Evolutionary conservation across 2,113 vertebrate genomes (phyloP).

Genomic region (Chaenogobius annularis): DNA sequence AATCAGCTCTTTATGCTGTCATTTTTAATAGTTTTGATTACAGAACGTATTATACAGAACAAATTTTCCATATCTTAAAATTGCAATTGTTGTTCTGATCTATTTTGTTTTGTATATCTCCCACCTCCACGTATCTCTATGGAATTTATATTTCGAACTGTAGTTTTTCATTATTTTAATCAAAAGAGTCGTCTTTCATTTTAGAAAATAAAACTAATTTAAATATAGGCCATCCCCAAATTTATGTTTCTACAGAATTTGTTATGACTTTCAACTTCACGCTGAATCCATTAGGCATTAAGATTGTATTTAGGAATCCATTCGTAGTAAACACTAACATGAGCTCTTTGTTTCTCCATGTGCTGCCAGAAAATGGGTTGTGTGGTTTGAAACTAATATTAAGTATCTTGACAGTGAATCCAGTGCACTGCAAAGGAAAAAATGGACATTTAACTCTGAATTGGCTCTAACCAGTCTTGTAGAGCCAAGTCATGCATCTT

Average conservation of each 20-base stretch:
- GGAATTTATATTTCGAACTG: too few species aligned
- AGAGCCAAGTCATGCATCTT: neutral
- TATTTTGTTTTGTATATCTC: too few species aligned
- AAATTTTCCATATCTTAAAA: too few species aligned
- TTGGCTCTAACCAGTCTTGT: neutral
- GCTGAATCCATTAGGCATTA: constrained; percentile 23
- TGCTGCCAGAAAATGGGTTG: constrained; percentile 15
- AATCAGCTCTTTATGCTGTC: too few species aligned
- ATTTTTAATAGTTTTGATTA: too few species aligned
- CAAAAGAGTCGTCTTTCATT: too few species aligned
- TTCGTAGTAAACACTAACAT: neutral
- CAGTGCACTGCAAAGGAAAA: neutral
- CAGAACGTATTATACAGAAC: too few species aligned
- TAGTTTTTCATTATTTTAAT: too few species aligned
- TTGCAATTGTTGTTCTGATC: too few species aligned
- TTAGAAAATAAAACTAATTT: too few species aligned
- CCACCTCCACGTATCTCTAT: too few species aligned
- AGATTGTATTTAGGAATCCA: constrained; percentile 11
- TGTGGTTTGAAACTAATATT: constrained; percentile 28
- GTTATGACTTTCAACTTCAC: neutral
- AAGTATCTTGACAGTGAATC: constrained; percentile 51
- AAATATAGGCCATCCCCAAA: too few species aligned
- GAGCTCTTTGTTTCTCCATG: neutral
- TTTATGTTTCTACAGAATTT: neutral
- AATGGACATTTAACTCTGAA: neutral